A percentile compares a stretch with the other conserved stretches of the same genome.
phyloP scores from a whole-genome alignment of 1,140 invertebrate species.

The Bombus pascuorum region DNA sequence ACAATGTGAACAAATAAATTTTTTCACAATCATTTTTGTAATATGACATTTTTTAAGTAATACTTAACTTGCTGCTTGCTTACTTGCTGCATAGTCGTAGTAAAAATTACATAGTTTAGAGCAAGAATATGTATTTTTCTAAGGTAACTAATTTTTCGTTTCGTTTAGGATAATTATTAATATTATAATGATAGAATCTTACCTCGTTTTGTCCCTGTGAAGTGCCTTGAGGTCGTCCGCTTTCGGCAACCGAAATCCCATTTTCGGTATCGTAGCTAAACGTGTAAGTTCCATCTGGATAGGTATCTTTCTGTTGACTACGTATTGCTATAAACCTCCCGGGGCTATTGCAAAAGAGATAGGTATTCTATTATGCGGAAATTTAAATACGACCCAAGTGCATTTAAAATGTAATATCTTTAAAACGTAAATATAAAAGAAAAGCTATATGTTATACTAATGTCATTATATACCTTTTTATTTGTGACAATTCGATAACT shows the following conservation, averaged over 20 bases:
- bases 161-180: neutral
- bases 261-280: conserved; percentile 81
- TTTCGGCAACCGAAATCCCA: conserved; percentile 78
- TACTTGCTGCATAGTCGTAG: neutral
- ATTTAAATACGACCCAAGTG: neutral
- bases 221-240: conserved; percentile 76
- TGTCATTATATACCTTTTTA: neutral
- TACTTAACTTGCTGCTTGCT: no score
- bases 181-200: conserved; percentile 13
- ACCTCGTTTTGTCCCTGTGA: conserved; percentile 76
- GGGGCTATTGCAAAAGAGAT: neutral
- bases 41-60: no score
- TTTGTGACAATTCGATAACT: neutral
- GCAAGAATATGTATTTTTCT: neutral
- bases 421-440: no score
- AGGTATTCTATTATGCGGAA: neutral
- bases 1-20: no score
- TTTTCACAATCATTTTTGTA: no score
- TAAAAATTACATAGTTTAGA: neutral
- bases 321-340: conserved; percentile 75
- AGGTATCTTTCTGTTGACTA: conserved; percentile 73
- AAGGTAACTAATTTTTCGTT: neutral
- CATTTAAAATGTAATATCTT: no score
- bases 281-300: conserved; percentile 77
- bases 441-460: neutral